Base-by-base conservation (phyloP, 2,888 invertebrate species). In the Temnothorax rugatulus region DNA sequence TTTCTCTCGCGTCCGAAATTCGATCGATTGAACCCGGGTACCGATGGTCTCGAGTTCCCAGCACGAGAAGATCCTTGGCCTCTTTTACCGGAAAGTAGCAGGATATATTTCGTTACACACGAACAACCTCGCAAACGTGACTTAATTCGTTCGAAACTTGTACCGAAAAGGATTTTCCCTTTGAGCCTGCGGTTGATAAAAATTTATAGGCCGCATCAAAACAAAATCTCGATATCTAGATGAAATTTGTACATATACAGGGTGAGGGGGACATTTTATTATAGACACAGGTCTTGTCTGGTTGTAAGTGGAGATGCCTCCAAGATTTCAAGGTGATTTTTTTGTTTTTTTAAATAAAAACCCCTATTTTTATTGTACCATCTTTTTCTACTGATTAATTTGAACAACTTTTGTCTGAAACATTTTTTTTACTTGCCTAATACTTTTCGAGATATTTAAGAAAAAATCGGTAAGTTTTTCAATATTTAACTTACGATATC, bases 1-100 rank as follows among this genome's bases (percentile, higher is more conserved):
- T 61, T 59, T 79, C 59, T 59, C 44, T 21, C 59, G 25, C 29
- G n/a, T 21, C 47, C 25, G 73, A 81, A 81, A 73, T 81, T 71
- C 47, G 73, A 73, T 81, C 79, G 79, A 71, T 81, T 73, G 41
- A 68, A 57, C 15, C 41, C 44, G n/a, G 21, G 5, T 77, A 44
- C 54, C 71, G 71, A 57, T 34, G 71, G 18, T 61, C 18, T 61
- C 59, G 47, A 13, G 47, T 71, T 81, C 59, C 34, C 73, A 73
- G 57, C 69, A 47, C 34, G 59, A 57, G 7, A 38, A 44, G 73
- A n/a, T 71, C 73, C 59, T 34, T 71, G 57, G 25, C 47, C 47
- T 71, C 59, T 73, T 59, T 81, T 61, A 73, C 59, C 25, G 25
- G 59, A 59, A 81, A 81, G 13, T n/a, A 73, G 47, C 59, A 13